A percentile compares a stretch with the other conserved stretches of the same genome.
These are phyloP conservation scores for Acanthurus leucopareius DNA, from an alignment of 2,797 vertebrate genomes.

Conservation along the genomic window DNA sequence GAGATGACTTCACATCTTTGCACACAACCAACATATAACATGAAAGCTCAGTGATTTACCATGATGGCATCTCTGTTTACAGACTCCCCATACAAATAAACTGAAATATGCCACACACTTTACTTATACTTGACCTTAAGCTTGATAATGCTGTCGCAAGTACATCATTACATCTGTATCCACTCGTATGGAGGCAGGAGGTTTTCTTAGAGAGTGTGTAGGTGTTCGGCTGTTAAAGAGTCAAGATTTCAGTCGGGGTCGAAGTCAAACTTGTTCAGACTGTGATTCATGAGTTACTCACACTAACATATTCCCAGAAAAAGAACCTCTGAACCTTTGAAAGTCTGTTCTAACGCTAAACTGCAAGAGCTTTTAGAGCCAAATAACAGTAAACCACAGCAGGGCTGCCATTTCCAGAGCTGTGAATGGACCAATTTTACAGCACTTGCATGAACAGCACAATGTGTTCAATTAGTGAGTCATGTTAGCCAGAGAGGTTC, in stretches of 20 bases:
- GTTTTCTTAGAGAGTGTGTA: background rate
- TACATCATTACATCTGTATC: background rate
- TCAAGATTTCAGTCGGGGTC: background rate
- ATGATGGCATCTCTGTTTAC: too few relatives aligned
- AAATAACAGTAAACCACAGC: conserved; percentile 52
- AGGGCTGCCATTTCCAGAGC: conserved; percentile 58
- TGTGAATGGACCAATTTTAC: conserved; percentile 57
- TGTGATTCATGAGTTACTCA: conserved; percentile 60
- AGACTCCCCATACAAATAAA: background rate
- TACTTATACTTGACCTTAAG: background rate
- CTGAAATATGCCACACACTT: background rate
- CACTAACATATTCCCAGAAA: conserved; percentile 37
- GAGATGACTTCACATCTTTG: background rate
- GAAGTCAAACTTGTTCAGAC: conserved; percentile 16
- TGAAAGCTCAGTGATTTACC: background rate
- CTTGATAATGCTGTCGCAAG: background rate
- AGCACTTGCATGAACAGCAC: conserved; percentile 34
- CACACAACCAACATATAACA: background rate
- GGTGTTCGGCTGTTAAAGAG: conserved; percentile 14
- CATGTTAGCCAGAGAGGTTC: conserved; percentile 28
- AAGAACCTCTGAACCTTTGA: conserved; percentile 44
- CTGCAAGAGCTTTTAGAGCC: conserved; percentile 29
- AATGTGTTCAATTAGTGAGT: conserved; percentile 61
- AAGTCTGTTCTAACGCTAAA: conserved; percentile 32
- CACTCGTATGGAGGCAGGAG: background rate